These are phyloP conservation scores for Oncorhynchus kisutch DNA, from an alignment of 2,113 vertebrate genomes.

Conservation along the genomic window DNA sequence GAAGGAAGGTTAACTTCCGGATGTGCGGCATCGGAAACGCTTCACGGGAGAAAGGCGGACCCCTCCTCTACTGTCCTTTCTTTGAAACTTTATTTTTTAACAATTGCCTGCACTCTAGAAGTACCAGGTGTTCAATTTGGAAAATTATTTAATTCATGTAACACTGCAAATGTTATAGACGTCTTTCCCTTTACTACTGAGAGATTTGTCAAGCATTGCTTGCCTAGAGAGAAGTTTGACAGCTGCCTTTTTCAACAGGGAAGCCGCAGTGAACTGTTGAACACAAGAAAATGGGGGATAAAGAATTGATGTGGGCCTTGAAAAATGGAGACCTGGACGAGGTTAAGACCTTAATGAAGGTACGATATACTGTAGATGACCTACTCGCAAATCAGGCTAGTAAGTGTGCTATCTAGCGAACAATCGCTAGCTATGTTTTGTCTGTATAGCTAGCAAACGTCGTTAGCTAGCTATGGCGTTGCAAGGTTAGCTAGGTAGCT, in stretches of 20 bases:
- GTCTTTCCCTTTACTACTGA: background rate
- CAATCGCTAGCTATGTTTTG: too few relatives aligned
- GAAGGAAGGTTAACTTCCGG: constrained; percentile 50
- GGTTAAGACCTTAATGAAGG: constrained; percentile 82
- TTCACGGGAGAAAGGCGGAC: constrained; percentile 67
- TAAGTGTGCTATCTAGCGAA: too few relatives aligned
- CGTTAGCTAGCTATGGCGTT: too few relatives aligned
- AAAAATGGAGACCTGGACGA: constrained; percentile 92
- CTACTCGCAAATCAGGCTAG: too few relatives aligned
- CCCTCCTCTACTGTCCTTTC: constrained; percentile 37
- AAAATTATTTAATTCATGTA: background rate
- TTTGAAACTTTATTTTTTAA: constrained; percentile 52
- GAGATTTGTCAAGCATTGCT: background rate
- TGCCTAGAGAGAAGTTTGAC: constrained; percentile 13
- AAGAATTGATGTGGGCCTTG: constrained; percentile 90
- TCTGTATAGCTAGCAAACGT: too few relatives aligned
- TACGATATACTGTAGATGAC: constrained; percentile 52
- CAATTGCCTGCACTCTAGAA: background rate
- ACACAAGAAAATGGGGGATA: constrained; percentile 81
- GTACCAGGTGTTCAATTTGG: background rate
- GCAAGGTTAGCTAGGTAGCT: too few relatives aligned
- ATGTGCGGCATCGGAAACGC: constrained; percentile 51
- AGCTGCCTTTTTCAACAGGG: constrained; percentile 26
- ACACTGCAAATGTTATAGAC: background rate
- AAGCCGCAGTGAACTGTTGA: constrained; percentile 14